Percentiles rank a stretch among this genome's conserved stretches.
Evolutionary conservation across 2,797 vertebrate genomes (phyloP).

Genomic region (Cichlasoma orientale): DNA sequence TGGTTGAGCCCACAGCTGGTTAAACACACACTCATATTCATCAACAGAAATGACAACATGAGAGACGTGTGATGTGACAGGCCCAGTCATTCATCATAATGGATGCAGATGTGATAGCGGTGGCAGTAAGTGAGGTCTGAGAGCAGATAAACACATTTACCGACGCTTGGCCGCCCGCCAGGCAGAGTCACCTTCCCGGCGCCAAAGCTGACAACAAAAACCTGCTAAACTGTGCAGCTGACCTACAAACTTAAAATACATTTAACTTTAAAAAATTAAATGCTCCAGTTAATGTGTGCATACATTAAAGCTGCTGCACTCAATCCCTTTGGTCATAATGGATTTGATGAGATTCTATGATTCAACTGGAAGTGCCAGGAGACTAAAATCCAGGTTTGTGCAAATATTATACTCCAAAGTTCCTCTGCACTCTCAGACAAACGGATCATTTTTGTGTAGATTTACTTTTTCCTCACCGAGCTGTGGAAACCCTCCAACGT

Average conservation of each 20-base stretch:
- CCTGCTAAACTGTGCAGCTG: background rate
- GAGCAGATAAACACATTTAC: conserved; percentile 4
- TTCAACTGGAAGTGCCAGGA: background rate
- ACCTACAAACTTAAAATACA: background rate
- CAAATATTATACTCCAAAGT: background rate
- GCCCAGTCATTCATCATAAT: conserved; percentile 9
- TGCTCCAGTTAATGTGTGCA: background rate
- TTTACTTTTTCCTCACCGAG: background rate
- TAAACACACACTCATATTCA: conserved; percentile 1
- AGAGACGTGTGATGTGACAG: background rate
- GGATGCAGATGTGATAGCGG: background rate
- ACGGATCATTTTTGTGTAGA: background rate
- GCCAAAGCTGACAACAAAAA: background rate
- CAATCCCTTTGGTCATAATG: background rate
- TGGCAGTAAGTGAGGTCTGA: conserved; percentile 3
- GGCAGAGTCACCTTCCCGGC: conserved; percentile 17
- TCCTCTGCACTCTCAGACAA: background rate
- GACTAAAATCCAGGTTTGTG: background rate
- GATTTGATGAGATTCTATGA: background rate
- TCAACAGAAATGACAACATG: background rate
- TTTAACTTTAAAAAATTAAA: background rate
- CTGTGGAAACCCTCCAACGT: background rate
- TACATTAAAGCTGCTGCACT: background rate
- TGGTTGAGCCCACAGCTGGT: background rate
- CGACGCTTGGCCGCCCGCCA: background rate